Conservation (phyloP, 2,888 invertebrate genomes). For the Drosophila leonis region DNA sequence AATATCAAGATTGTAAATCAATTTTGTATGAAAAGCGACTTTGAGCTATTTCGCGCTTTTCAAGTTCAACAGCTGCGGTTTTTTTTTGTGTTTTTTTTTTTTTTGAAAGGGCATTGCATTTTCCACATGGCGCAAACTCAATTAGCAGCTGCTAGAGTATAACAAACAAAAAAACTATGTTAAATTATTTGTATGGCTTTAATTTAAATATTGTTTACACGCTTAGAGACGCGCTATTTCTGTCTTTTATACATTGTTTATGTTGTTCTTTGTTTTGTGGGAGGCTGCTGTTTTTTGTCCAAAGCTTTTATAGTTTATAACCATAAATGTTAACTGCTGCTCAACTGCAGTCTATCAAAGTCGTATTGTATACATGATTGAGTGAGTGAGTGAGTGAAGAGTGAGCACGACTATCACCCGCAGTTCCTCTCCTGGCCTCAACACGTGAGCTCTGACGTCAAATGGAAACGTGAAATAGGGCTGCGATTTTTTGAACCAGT, state of each 20-base stretch:
- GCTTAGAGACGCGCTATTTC: conserved; percentile 33
- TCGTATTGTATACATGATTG: conserved; percentile 9
- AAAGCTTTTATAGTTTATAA: conserved; percentile 9
- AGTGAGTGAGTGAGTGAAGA: conserved; percentile 3
- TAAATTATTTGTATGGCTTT: conserved; percentile 28
- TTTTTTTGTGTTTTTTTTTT: background rate
- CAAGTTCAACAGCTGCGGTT: conserved; percentile 30
- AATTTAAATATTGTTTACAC: conserved; percentile 44
- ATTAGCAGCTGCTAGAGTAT: conserved; percentile 28
- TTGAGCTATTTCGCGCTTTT: conserved; percentile 37
- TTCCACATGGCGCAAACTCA: conserved; percentile 26
- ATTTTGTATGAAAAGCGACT: background rate
- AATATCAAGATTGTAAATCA: conserved; percentile 2
- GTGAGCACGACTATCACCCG: background rate
- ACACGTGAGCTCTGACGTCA: conserved; percentile 45
- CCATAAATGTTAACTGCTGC: conserved; percentile 12
- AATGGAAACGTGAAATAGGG: conserved; percentile 47
- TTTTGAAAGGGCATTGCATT: conserved; percentile 32
- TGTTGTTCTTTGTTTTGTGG: conserved; percentile 7
- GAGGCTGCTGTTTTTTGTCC: conserved; percentile 28
- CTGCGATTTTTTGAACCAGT: conserved; percentile 46
- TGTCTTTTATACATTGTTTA: conserved; percentile 37
- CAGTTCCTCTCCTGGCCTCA: background rate
- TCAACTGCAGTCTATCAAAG: conserved; percentile 20
- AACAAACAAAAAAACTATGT: conserved; percentile 11